Percentiles rank a stretch among this genome's conserved stretches.
phyloP scores from a whole-genome alignment of 2,797 vertebrate genomes.

The Rhyacichthys aspro region DNA sequence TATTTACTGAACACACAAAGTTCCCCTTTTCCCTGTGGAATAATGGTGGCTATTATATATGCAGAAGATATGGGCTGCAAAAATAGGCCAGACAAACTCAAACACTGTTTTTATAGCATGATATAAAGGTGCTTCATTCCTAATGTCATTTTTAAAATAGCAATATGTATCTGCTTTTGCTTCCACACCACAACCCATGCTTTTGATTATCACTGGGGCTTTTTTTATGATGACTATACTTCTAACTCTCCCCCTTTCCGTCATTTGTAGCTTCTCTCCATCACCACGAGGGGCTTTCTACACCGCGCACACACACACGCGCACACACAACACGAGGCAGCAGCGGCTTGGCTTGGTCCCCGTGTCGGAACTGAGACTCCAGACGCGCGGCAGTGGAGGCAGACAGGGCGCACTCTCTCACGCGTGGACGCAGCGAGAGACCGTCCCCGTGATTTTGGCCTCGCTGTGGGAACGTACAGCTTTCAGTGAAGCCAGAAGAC shows the following conservation, averaged over 20 bases:
- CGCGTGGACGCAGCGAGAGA: conserved; percentile 21
- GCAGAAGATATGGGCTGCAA: background rate
- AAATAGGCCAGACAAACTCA: background rate
- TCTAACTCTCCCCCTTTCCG: conserved; percentile 16
- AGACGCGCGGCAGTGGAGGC: conserved; percentile 66
- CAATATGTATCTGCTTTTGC: too few relatives aligned
- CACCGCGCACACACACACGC: conserved; percentile 38
- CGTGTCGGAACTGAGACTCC: conserved; percentile 60
- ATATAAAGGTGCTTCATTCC: background rate
- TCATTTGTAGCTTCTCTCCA: conserved; percentile 65
- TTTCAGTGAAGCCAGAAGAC: conserved; percentile 54
- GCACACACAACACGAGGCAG: conserved; percentile 29
- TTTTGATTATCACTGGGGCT: conserved; percentile 12
- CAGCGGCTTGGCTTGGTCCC: conserved; percentile 34
- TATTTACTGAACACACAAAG: background rate
- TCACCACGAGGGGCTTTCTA: conserved; percentile 83
- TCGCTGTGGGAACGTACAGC: conserved; percentile 64
- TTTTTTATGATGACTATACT: conserved; percentile 5
- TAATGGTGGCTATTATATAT: background rate
- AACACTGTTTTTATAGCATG: background rate
- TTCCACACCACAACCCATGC: background rate
- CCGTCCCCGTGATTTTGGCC: conserved; percentile 42
- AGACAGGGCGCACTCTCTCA: conserved; percentile 48
- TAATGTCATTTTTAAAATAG: too few relatives aligned
- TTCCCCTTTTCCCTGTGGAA: background rate